Evolutionary conservation across 2,797 vertebrate genomes (phyloP), one percentile per base, ranked within the genome.

Genomic region (Aldrovandia affinis): DNA sequence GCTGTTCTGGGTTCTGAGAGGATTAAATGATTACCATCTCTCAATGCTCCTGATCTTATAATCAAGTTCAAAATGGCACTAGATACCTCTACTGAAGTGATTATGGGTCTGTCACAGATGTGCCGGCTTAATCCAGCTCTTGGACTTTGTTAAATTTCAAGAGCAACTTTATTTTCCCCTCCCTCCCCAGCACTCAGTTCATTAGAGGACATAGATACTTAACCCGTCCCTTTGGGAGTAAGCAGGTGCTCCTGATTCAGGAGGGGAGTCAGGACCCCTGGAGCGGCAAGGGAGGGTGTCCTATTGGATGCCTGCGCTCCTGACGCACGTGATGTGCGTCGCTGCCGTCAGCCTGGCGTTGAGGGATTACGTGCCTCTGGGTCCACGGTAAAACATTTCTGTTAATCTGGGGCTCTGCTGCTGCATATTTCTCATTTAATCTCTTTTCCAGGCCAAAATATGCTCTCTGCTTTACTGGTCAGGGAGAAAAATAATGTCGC

Each of bases 21-120:
- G 93, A 96, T 96, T 96, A 96, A 94, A 93, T 92, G 87, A 95
- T 97, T 94, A 93, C 92, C 87, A 95, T 96, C 93, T 93, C 92
- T 90, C 83, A 0, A 93, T 92, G 92, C 93, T 90, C 92, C 95
- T 95, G 91, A 93, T 96, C 91, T 95, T 92, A 91, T 93, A 95
- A 96, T 96, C 95, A 96, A 92, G 92, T 94, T 95, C 92, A 95
- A 93, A 93, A 95, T 94, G 90, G 90, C 90, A 91, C 90, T 85
- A 92, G 93, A 91, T 93, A 94, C 91, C 94, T 95, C 92, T 90
- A 90, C 91, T 92, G 90, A 92, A 95, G 92, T 94, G 91, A 94
- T 94, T 94, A 92, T 91, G 83, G 93, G 90, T 93, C 92, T 92
- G 92, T 93, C 92, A 92, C 88, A 93, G 89, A 93, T 89, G 88